Base-by-base conservation (phyloP, 1,140 invertebrate genomes). In the Helicoverpa zea region DNA sequence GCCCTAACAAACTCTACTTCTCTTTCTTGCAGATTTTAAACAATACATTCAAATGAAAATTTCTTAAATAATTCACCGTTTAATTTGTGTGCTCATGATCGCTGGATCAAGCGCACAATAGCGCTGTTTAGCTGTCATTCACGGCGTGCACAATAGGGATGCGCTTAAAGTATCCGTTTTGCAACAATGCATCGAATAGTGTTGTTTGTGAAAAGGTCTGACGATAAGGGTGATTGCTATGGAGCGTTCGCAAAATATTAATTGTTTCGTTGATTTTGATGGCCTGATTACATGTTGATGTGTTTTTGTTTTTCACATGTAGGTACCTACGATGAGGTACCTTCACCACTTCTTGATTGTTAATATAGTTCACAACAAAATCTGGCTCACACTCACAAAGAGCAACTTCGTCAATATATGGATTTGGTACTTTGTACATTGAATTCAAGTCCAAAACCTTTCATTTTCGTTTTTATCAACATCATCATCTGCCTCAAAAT, bases 161-260 rank as follows among this genome's bases (percentile, higher is more conserved):
- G 89, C 83, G 86, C 84, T 79, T 81, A 81, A 80, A 79, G 81
- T 84, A 85, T 83, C 75, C 58, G 72, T 84, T 82, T 83, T 82
- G 83, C 63, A 84, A 91, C 88, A 89, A 89, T 89, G 64, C 79
- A 59, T 79, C 86, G 86, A 87, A 90, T 89, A 84, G 87, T 84
- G 75, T 77, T 77, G 75, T 83, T 83, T 68, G 70, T 83, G 54
- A 52, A 82, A 81, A 86, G 82, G 84, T 84, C 78, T 77, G 84
- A 80, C 83, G 84, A 86, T 87, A 89, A 87, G 84, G 73, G 79
- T 83, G 85, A 90, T 87, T 85, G 83, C 82, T 83, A 84, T 83
- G 77, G 35, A 63, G 85, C 29, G 86, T 84, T 16, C 63, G 80
- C 79, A 87, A 59, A 83, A 84, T 72, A 72, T 52, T 72, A 72